Conservation (phyloP, 2,797 vertebrate species). For the Serranus cabrilla region DNA sequence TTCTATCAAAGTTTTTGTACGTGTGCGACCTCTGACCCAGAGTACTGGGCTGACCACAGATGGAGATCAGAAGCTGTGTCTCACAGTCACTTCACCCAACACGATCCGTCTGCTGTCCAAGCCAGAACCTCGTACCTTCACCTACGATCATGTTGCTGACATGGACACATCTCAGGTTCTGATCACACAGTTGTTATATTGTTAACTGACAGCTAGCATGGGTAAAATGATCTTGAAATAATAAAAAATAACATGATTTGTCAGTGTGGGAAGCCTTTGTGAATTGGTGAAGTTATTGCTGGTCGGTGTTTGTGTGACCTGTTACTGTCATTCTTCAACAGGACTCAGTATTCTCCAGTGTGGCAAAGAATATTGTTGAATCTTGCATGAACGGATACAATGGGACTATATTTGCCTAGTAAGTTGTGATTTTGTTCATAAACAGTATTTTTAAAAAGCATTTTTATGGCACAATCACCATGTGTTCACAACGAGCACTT, state of each 20-base stretch:
- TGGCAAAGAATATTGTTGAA: slow-evolving; percentile 95
- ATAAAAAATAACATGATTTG: not conserved
- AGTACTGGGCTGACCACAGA: slow-evolving; percentile 80
- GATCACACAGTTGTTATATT: not conserved
- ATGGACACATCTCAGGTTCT: slow-evolving; percentile 92
- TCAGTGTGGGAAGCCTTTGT: not conserved
- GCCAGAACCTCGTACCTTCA: slow-evolving; percentile 94
- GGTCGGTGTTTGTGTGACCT: not conserved
- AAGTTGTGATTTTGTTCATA: slow-evolving; percentile 77
- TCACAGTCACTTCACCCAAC: slow-evolving; percentile 90
- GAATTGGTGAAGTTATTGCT: not conserved
- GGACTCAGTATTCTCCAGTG: slow-evolving; percentile 94
- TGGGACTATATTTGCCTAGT: slow-evolving; percentile 99
- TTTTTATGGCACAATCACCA: not conserved
- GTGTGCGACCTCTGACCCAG: slow-evolving; percentile 91
- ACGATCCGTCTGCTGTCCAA: slow-evolving; percentile 93
- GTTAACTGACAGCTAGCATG: not conserved
- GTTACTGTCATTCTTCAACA: slow-evolving; percentile 65
- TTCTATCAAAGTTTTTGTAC: slow-evolving; percentile 94
- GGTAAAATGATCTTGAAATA: not conserved
- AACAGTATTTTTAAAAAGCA: not conserved
- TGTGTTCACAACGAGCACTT: not conserved
- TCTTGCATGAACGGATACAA: slow-evolving; percentile 98
- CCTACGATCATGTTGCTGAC: slow-evolving; percentile 94
- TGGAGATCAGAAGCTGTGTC: slow-evolving; percentile 89